A percentile compares a stretch with the other conserved stretches of the same genome.
phyloP scores from a whole-genome alignment of 2,888 invertebrate species.

The Acanthosepion pharaonis region DNA sequence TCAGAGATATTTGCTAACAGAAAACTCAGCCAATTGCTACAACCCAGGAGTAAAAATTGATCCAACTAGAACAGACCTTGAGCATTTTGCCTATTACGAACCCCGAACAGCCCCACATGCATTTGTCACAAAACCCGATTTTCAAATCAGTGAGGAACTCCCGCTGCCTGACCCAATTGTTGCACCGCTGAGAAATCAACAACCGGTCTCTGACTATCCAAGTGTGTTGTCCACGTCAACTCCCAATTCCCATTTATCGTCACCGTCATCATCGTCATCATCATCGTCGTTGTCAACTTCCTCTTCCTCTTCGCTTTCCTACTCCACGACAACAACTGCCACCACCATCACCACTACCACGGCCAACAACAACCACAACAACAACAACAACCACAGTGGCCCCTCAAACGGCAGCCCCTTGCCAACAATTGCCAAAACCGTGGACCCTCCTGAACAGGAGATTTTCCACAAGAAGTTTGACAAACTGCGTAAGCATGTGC shows the following conservation, averaged over 20 bases:
- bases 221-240: not conserved
- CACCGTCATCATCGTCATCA: not conserved
- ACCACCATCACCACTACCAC: not conserved
- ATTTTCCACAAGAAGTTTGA: conserved; percentile 69
- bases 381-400: conserved; percentile 20
- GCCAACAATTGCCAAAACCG: conserved; percentile 40
- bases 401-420: not conserved
- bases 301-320: not conserved
- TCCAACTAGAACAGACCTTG: conserved; percentile 7
- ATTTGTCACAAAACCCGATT: not conserved
- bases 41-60: not conserved
- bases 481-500: conserved; percentile 63
- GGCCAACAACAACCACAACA: not conserved
- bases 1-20: conserved; percentile 21
- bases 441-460: conserved; percentile 35
- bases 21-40: not conserved
- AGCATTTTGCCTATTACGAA: conserved; percentile 25
- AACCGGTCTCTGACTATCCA: not conserved
- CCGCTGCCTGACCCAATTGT: not conserved
- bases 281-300: not conserved
- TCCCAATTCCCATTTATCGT: not conserved
- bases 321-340: not conserved
- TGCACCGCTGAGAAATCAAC: not conserved
- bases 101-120: not conserved
- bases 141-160: conserved; percentile 39